Evolutionary conservation across 2,888 invertebrate genomes (phyloP).

Genomic region (Pherbina coryleti): DNA sequence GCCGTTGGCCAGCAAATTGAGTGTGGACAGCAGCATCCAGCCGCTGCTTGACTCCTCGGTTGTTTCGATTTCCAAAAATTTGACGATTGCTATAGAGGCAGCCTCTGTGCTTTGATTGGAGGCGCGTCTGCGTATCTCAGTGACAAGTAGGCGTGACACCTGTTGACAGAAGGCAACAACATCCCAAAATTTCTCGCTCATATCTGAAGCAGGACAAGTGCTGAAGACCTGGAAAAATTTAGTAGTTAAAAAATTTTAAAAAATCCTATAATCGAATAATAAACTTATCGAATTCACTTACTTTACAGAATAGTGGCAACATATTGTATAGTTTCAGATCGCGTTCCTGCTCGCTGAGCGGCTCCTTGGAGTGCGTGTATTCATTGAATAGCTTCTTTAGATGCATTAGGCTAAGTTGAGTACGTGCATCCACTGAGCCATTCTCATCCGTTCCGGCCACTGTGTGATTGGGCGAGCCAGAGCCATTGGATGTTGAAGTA

Average conservation of each 20-base stretch:
- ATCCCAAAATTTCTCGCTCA: conserved; percentile 98
- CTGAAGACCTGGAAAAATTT: conserved; percentile 83
- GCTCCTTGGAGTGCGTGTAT: conserved; percentile 89
- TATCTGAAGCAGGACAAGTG: conserved; percentile 91
- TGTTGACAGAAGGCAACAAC: conserved; percentile 94
- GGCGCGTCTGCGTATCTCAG: conserved; percentile 91
- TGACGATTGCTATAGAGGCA: conserved; percentile 96
- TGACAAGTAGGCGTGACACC: conserved; percentile 96
- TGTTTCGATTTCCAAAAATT: conserved; percentile 95
- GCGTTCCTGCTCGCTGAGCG: conserved; percentile 83
- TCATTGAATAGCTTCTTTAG: conserved; percentile 96
- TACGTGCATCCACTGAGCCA: conserved; percentile 76
- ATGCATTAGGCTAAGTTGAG: conserved; percentile 94
- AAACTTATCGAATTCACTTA: conserved; percentile 65
- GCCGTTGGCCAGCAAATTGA: conserved; percentile 92
- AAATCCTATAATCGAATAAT: too few species aligned
- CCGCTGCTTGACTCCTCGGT: conserved; percentile 95
- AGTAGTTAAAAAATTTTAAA: background rate
- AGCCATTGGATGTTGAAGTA: conserved; percentile 71
- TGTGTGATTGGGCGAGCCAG: conserved; percentile 67
- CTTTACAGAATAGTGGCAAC: conserved; percentile 98
- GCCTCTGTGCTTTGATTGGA: conserved; percentile 96
- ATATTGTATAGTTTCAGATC: conserved; percentile 97
- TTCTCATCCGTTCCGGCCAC: conserved; percentile 58
- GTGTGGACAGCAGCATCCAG: conserved; percentile 93